phyloP scores from a whole-genome alignment of 2,888 invertebrate genomes.

The Trichopria drosophilae region DNA sequence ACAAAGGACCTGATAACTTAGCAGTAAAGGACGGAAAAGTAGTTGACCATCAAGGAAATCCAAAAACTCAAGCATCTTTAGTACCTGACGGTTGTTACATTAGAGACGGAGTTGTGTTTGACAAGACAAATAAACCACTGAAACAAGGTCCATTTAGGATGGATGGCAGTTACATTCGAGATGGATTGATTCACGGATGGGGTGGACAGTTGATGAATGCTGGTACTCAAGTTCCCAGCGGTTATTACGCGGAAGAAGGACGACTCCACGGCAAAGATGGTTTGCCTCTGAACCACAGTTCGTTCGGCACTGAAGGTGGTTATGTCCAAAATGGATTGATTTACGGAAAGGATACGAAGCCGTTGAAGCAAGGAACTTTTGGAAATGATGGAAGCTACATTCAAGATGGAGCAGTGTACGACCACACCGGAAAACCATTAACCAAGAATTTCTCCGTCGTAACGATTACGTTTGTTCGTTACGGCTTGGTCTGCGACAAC shows the following conservation, averaged over 20 bases:
- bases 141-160: constrained; percentile 52
- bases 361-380: constrained; percentile 47
- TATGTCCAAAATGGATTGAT: constrained; percentile 52
- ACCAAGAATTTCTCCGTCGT: constrained; percentile 46
- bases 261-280: constrained; percentile 50
- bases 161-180: constrained; percentile 51
- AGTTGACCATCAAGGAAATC: constrained; percentile 46
- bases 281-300: constrained; percentile 49
- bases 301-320: constrained; percentile 49
- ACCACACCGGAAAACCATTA: constrained; percentile 44
- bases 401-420: constrained; percentile 49
- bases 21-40: constrained; percentile 52
- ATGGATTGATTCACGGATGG: constrained; percentile 52
- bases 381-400: constrained; percentile 50
- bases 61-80: constrained; percentile 48
- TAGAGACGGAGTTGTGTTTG: constrained; percentile 49
- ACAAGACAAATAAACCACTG: constrained; percentile 44
- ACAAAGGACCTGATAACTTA: constrained; percentile 50
- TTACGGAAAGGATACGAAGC: constrained; percentile 48
- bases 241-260: constrained; percentile 49
- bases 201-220: constrained; percentile 51
- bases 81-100: constrained; percentile 53
- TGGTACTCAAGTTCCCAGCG: constrained; percentile 48
- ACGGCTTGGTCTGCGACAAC: constrained; percentile 49
- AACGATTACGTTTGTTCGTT: constrained; percentile 46